phyloP scores from a whole-genome alignment of 2,797 vertebrate genomes.

The Syngnathus acus region DNA sequence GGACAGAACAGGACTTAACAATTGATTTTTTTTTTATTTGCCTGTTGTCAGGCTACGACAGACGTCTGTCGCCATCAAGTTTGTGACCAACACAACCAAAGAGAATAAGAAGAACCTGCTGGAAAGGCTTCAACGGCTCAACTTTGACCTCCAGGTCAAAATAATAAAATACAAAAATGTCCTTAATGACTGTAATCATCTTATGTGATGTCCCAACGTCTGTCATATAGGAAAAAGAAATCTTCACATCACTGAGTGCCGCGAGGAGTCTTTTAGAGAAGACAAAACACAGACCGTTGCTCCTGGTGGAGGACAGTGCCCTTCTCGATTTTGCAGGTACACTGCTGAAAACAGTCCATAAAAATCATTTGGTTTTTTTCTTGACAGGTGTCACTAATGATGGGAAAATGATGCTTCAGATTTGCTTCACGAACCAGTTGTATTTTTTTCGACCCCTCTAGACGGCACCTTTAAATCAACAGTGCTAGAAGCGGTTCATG shows the following conservation, averaged over 20 bases:
- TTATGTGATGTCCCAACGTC: no score
- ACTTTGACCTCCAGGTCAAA: slow-evolving; percentile 77
- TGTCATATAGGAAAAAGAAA: slow-evolving; percentile 79
- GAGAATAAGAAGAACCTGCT: slow-evolving; percentile 84
- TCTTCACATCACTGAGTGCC: slow-evolving; percentile 92
- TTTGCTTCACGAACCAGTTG: no score
- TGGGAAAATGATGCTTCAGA: no score
- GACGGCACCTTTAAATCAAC: no score
- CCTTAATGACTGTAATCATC: not conserved
- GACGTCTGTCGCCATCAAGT: slow-evolving; percentile 74
- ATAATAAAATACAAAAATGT: not conserved
- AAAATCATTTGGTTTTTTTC: no score
- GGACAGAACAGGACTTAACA: not conserved
- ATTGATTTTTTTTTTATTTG: not conserved
- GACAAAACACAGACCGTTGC: slow-evolving; percentile 77
- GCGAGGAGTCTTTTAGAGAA: slow-evolving; percentile 84
- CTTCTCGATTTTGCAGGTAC: slow-evolving; percentile 86
- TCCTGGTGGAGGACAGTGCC: slow-evolving; percentile 84
- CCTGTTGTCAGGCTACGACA: slow-evolving; percentile 70
- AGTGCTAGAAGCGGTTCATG: no score
- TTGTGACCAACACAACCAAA: slow-evolving; percentile 96
- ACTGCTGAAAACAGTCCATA: not conserved
- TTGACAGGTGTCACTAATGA: no score
- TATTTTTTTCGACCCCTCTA: no score
- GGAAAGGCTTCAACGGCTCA: slow-evolving; percentile 73